Conservation (phyloP, 2,888 invertebrate genomes). For the Yponomeuta cagnagella region DNA sequence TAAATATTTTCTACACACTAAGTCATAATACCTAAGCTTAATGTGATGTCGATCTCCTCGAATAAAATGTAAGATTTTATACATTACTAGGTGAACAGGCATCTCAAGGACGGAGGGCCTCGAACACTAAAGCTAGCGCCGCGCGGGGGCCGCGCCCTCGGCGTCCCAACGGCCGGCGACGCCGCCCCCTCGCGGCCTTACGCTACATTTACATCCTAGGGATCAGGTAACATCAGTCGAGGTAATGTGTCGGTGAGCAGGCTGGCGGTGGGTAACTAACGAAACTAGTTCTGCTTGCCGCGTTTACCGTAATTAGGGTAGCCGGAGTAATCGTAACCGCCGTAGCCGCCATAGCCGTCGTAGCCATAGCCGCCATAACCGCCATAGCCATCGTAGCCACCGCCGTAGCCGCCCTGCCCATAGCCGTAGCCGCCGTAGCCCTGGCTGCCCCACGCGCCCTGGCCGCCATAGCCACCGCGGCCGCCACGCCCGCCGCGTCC, state of each 20-base stretch:
- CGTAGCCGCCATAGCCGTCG: conserved; percentile 85
- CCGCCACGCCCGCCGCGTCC: conserved; percentile 83
- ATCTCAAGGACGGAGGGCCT: conserved; percentile 68
- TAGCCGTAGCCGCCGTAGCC: conserved; percentile 81
- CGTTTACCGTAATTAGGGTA: conserved; percentile 88
- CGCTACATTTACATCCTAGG: conserved; percentile 68
- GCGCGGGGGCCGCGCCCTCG: conserved; percentile 20
- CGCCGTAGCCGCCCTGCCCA: conserved; percentile 82
- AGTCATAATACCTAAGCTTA: conserved; percentile 70
- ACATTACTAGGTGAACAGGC: conserved; percentile 60
- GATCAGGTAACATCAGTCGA: conserved; percentile 75
- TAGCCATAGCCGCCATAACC: conserved; percentile 82
- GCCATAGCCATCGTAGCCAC: conserved; percentile 82
- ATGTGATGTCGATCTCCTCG: conserved; percentile 68
- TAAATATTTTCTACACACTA: conserved; percentile 76
- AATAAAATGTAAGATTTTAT: conserved; percentile 48
- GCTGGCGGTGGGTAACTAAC: conserved; percentile 50
- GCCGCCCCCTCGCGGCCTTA: conserved; percentile 38
- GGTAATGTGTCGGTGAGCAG: conserved; percentile 73
- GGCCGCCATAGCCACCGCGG: conserved; percentile 79
- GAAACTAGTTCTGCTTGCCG: conserved; percentile 70
- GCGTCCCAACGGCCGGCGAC: conserved; percentile 22
- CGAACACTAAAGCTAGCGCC: conserved; percentile 50
- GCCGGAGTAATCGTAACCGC: conserved; percentile 87
- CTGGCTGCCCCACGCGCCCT: conserved; percentile 80